Percentiles rank a stretch among this genome's conserved stretches.
These are phyloP conservation scores for Agrilus biguttatus DNA, from an alignment of 2,888 invertebrate species.

Conservation along the genomic window DNA sequence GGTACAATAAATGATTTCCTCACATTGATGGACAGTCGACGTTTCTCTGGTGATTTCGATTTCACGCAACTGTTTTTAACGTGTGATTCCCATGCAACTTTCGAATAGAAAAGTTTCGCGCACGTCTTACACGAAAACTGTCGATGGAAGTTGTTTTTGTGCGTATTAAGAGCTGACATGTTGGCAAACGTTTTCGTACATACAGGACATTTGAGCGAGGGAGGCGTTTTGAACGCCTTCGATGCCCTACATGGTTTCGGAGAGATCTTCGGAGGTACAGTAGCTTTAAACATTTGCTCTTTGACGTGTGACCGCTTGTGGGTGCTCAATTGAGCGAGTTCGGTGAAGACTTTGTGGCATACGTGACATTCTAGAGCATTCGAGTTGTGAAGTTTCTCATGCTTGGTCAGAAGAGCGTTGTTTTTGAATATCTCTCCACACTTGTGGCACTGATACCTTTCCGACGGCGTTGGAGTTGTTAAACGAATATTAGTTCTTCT, in stretches of 20 bases:
- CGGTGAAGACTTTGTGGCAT: slow-evolving; percentile 20
- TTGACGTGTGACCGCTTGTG: slow-evolving; percentile 23
- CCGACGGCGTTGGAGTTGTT: not conserved
- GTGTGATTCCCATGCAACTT: slow-evolving; percentile 23
- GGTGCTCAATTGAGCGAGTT: slow-evolving; percentile 13
- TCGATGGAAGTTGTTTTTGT: slow-evolving; percentile 19
- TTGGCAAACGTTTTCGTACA: slow-evolving; percentile 21
- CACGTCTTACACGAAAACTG: slow-evolving; percentile 21
- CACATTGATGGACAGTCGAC: slow-evolving; percentile 13
- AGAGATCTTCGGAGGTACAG: slow-evolving; percentile 16
- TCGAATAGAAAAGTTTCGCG: slow-evolving; percentile 18
- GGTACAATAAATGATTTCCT: slow-evolving; percentile 9
- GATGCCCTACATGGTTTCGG: slow-evolving; percentile 14
- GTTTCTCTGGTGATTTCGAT: slow-evolving; percentile 1
- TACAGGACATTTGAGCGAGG: slow-evolving; percentile 17
- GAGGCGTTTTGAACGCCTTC: not conserved
- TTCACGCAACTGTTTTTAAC: slow-evolving; percentile 24
- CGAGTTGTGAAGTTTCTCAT: slow-evolving; percentile 11
- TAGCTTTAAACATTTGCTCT: slow-evolving; percentile 18
- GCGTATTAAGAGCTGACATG: slow-evolving; percentile 14
- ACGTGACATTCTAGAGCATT: slow-evolving; percentile 15
- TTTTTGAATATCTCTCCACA: slow-evolving; percentile 24
- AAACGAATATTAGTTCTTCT: not conserved
- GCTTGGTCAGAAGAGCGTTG: slow-evolving; percentile 19
- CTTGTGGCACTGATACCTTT: slow-evolving; percentile 18